Conservation (phyloP, 2,888 invertebrate genomes). For the Melangyna quadrimaculata region DNA sequence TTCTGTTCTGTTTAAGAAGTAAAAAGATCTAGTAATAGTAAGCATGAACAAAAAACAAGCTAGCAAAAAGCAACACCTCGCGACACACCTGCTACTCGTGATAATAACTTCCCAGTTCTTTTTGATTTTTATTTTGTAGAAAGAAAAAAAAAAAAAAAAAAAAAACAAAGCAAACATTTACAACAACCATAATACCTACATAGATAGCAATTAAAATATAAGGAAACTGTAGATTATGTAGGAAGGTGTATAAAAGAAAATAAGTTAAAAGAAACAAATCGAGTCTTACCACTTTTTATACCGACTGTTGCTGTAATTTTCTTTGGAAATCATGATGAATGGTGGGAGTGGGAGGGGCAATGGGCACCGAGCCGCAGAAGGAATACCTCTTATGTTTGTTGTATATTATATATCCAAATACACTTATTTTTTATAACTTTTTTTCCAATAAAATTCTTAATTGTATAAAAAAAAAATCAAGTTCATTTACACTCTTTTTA, state of each 20-base stretch:
- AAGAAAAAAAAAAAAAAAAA: background rate
- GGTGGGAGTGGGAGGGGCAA: background rate
- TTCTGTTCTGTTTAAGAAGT: too few species aligned
- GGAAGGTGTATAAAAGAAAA: background rate
- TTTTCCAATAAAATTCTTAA: background rate
- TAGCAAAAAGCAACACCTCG: background rate
- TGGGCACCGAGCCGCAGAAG: background rate
- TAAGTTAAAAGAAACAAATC: conserved; percentile 9
- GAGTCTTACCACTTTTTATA: conserved; percentile 50
- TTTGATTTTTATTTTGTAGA: background rate
- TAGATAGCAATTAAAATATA: conserved; percentile 8
- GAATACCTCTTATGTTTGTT: background rate
- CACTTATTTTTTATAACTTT: background rate
- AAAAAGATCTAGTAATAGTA: background rate
- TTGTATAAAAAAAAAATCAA: background rate
- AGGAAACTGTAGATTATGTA: background rate
- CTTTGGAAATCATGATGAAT: background rate
- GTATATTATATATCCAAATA: background rate
- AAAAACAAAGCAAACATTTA: background rate
- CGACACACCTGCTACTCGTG: background rate
- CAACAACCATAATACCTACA: background rate
- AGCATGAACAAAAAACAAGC: background rate
- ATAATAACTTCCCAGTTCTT: background rate
- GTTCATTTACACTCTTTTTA: background rate
- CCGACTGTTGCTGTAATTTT: background rate